These are phyloP conservation scores for Phalacrocorax brasilianus DNA, from an alignment of 2,113 vertebrate genomes.

Conservation along the genomic window DNA sequence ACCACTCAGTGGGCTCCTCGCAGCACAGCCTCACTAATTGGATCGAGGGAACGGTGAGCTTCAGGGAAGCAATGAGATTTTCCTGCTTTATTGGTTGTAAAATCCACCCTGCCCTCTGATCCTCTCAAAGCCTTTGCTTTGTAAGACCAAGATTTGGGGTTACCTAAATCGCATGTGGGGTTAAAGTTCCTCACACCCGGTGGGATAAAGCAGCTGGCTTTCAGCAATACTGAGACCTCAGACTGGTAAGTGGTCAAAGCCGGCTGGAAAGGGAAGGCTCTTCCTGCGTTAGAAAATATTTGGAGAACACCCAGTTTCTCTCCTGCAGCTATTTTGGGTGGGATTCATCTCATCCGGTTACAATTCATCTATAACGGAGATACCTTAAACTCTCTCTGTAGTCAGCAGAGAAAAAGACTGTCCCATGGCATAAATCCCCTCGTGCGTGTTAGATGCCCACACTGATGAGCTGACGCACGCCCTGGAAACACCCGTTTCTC, in stretches of 20 bases:
- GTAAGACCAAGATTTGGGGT: background rate
- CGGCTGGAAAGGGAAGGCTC: background rate
- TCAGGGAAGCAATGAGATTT: background rate
- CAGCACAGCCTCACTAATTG: background rate
- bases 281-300: background rate
- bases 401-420: background rate
- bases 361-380: background rate
- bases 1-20: background rate
- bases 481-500: background rate
- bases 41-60: background rate
- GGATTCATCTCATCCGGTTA: background rate
- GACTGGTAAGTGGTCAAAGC: background rate
- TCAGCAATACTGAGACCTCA: background rate
- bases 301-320: background rate
- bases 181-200: background rate
- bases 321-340: background rate
- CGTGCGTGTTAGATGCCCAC: background rate
- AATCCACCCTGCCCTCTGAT: background rate
- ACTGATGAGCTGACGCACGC: background rate
- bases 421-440: background rate
- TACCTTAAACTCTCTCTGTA: background rate
- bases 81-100: background rate
- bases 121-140: background rate
- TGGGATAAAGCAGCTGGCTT: background rate
- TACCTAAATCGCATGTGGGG: background rate